Percentiles rank a stretch among this genome's conserved stretches.
Evolutionary conservation across 2,888 invertebrate genomes (phyloP).

Genomic region (Amphipyra tragopoginis): DNA sequence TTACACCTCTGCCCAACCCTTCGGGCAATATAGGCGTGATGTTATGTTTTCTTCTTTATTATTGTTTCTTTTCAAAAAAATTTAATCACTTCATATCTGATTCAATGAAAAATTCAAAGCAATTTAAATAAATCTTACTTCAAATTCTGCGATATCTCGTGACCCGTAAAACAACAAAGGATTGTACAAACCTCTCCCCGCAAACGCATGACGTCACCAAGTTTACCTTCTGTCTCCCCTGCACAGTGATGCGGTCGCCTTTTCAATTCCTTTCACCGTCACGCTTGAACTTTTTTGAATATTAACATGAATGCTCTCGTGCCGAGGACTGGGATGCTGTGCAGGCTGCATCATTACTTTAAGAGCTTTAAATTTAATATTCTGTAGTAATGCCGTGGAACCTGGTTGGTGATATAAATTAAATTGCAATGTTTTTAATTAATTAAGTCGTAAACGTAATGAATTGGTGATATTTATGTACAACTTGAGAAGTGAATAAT

Average conservation of each 20-base stretch:
- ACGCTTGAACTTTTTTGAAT: slow-evolving; percentile 29
- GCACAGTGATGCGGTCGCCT: slow-evolving; percentile 14
- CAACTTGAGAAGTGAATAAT: too few relatives aligned
- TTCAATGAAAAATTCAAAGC: too few relatives aligned
- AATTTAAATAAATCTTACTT: too few relatives aligned
- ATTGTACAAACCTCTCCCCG: too few relatives aligned
- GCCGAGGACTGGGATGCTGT: slow-evolving; percentile 16
- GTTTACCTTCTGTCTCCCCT: slow-evolving; percentile 18
- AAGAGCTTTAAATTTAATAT: slow-evolving; percentile 39
- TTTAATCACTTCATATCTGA: too few relatives aligned
- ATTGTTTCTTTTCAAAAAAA: too few relatives aligned
- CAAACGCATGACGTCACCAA: slow-evolving; percentile 1
- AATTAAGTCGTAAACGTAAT: too few relatives aligned
- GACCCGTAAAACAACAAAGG: neutral
- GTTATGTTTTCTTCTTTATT: too few relatives aligned
- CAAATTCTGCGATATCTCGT: too few relatives aligned
- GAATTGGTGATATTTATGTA: too few relatives aligned
- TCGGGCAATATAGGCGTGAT: too few relatives aligned
- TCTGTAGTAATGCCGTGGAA: slow-evolving; percentile 7
- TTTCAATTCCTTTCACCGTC: slow-evolving; percentile 40
- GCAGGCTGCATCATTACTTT: slow-evolving; percentile 37
- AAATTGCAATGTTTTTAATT: neutral
- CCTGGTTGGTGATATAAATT: slow-evolving; percentile 4
- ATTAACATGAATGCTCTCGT: slow-evolving; percentile 37
- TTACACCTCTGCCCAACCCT: too few relatives aligned